phyloP scores from a whole-genome alignment of 37 sponge, comb jelly and placozoan genomes.

The Tethya wilhelma region DNA sequence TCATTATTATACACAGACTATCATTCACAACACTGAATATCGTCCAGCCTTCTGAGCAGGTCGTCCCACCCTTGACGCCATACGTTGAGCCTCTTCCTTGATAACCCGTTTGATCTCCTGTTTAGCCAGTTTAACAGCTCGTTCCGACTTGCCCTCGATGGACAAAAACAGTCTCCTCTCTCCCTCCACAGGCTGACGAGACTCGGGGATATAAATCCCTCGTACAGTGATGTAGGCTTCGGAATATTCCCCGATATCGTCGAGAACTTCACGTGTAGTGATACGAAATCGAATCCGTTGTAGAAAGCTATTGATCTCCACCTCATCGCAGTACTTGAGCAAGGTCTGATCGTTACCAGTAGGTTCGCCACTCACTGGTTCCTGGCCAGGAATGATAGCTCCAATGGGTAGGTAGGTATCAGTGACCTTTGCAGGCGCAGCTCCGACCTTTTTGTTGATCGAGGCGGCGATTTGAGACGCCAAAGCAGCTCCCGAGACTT shows the following conservation, averaged over 20 bases:
- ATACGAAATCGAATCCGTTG: constrained; percentile 92
- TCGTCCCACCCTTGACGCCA: constrained; percentile 56
- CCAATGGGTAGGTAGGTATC: constrained; percentile 79
- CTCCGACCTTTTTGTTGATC: constrained; percentile 89
- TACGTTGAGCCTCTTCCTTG: constrained; percentile 88
- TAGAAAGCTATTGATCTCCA: constrained; percentile 97
- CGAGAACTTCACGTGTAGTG: constrained; percentile 87
- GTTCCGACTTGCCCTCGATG: constrained; percentile 88
- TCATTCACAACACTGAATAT: constrained; percentile 86
- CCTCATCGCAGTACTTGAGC: constrained; percentile 82
- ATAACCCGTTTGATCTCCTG: constrained; percentile 93
- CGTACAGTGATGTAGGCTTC: constrained; percentile 92
- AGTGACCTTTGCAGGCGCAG: constrained; percentile 54
- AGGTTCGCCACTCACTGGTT: constrained; percentile 24
- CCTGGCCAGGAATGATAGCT: constrained; percentile 40
- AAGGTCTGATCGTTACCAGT: too few relatives aligned
- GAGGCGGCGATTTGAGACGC: constrained; percentile 93
- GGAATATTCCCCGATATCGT: constrained; percentile 86
- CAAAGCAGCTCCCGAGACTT: constrained; percentile 73
- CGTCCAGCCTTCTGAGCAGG: constrained; percentile 66
- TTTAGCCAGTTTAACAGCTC: constrained; percentile 88
- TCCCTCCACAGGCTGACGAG: constrained; percentile 73
- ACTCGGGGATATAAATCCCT: constrained; percentile 87
- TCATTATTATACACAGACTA: too few relatives aligned
- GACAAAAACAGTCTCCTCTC: constrained; percentile 83